These are phyloP conservation scores for Cephus rjabovi DNA, from an alignment of 2,888 invertebrate species.

Conservation along the genomic window DNA sequence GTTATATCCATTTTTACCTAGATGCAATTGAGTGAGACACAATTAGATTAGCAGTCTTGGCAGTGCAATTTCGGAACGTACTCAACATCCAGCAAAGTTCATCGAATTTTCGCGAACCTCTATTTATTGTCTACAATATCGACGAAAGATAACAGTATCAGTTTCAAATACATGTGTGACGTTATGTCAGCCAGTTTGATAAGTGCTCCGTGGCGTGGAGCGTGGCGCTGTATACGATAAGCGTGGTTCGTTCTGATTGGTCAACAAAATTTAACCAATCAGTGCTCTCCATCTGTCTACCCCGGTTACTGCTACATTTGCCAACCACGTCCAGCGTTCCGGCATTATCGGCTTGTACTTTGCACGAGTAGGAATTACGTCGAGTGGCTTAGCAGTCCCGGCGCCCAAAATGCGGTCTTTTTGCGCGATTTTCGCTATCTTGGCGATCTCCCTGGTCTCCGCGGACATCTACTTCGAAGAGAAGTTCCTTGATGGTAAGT, in stretches of 20 bases:
- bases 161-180: not conserved
- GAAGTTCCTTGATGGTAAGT: constrained; percentile 85
- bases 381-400: constrained; percentile 43
- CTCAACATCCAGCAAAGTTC: not conserved
- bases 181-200: constrained; percentile 21
- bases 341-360: constrained; percentile 63
- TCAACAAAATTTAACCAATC: constrained; percentile 69
- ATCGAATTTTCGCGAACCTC: not conserved
- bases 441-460: constrained; percentile 72
- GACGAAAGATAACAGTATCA: constrained; percentile 8
- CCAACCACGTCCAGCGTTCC: constrained; percentile 41
- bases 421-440: constrained; percentile 72
- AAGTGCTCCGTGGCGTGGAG: constrained; percentile 54
- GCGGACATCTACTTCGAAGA: constrained; percentile 84
- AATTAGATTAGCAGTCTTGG: too few species aligned
- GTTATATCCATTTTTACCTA: too few species aligned
- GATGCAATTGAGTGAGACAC: too few species aligned
- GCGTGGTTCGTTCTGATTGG: constrained; percentile 80
- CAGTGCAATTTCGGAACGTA: not conserved
- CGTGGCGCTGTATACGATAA: constrained; percentile 63
- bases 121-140: not conserved
- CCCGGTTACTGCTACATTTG: constrained; percentile 54
- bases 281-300: constrained; percentile 77
- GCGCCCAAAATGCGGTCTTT: constrained; percentile 69
- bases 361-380: constrained; percentile 49